Percentiles rank a stretch among this genome's conserved stretches.
Conservation (phyloP, 2,113 vertebrate species). For the Mystacornis crossleyi region DNA sequence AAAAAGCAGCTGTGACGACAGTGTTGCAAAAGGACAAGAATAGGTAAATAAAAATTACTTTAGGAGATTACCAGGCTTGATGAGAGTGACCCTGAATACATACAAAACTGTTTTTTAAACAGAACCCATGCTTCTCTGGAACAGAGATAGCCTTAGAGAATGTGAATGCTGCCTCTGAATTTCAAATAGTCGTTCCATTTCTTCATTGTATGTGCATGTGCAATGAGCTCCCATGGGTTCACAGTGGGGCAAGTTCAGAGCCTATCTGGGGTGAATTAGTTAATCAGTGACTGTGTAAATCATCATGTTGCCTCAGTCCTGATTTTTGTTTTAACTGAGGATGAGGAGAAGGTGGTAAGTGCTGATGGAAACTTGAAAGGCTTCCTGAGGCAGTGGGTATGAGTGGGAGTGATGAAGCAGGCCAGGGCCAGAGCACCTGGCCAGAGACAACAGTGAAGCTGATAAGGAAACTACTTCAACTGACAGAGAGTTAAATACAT, state of each 20-base stretch:
- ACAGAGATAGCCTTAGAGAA: background rate
- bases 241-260: background rate
- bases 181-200: background rate
- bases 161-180: background rate
- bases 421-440: rapidly evolving
- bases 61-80: background rate
- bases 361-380: background rate
- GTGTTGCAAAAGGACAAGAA: slow-evolving; percentile 2
- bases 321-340: background rate
- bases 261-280: background rate
- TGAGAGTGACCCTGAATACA: background rate
- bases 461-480: background rate
- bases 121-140: background rate
- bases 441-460: background rate
- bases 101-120: background rate
- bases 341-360: background rate
- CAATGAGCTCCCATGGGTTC: background rate
- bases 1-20: background rate
- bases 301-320: background rate
- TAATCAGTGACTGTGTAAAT: background rate
- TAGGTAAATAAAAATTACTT: slow-evolving; percentile 39
- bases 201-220: background rate
- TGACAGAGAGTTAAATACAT: background rate
- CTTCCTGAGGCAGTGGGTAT: background rate
- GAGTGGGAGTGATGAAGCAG: background rate